Conservation (phyloP, 2,113 vertebrate genomes). For the Solea senegalensis region DNA sequence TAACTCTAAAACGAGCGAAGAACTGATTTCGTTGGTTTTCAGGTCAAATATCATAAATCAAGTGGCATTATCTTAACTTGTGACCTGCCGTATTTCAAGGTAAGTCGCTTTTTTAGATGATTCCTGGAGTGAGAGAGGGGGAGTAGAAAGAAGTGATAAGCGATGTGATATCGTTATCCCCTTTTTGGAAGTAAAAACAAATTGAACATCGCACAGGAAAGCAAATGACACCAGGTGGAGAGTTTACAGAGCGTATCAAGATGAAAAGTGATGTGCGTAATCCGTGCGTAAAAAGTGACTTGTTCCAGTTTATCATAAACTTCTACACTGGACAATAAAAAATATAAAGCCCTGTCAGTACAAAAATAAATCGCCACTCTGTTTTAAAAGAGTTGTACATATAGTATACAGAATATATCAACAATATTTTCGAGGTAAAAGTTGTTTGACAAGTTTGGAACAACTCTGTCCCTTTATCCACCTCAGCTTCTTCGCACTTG, state of each 20-base stretch:
- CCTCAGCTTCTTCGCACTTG: conserved; percentile 40
- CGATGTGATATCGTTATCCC: background rate
- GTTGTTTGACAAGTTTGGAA: conserved; percentile 60
- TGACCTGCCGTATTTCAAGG: conserved; percentile 47
- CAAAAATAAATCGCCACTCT: background rate
- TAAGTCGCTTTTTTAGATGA: conserved; percentile 57
- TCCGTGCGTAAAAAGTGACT: conserved; percentile 44
- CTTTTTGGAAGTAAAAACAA: background rate
- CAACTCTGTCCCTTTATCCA: conserved; percentile 33
- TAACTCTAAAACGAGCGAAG: background rate
- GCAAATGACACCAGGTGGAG: background rate
- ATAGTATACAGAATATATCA: background rate
- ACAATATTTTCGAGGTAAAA: conserved; percentile 32
- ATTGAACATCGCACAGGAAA: background rate
- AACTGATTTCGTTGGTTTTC: conserved; percentile 26
- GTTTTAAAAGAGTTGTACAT: background rate
- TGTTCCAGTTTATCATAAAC: conserved; percentile 1
- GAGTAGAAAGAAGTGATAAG: background rate
- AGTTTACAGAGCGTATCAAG: background rate
- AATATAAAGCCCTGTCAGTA: background rate
- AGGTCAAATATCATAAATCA: conserved; percentile 1
- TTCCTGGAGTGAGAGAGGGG: conserved; percentile 9
- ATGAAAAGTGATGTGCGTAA: conserved; percentile 22
- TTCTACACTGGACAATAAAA: background rate
- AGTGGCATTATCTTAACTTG: conserved; percentile 20